Percentiles rank a stretch among this genome's conserved stretches.
phyloP scores from a whole-genome alignment of 2,113 vertebrate genomes.

The pig (Sus scrofa) region DNA sequence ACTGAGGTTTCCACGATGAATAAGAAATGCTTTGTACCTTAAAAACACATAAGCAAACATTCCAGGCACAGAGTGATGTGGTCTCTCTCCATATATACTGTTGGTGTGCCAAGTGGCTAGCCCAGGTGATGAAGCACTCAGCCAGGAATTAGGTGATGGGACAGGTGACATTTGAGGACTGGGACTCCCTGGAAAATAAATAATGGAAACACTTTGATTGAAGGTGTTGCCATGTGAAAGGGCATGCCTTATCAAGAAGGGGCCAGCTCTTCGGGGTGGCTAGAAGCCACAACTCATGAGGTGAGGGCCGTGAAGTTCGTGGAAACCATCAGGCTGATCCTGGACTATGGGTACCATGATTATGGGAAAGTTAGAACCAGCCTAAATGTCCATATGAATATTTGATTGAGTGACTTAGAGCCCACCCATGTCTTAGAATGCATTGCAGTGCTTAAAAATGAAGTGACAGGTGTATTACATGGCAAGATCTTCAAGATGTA shows the following conservation, averaged over 20 bases:
- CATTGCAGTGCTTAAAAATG: not conserved
- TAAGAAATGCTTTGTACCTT: not conserved
- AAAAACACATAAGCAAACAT: not conserved
- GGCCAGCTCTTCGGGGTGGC: too few relatives aligned
- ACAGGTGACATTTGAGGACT: not conserved
- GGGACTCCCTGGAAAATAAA: not conserved
- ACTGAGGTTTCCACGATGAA: not conserved
- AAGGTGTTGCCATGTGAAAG: not conserved
- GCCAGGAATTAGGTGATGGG: not conserved
- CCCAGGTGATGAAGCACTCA: not conserved
- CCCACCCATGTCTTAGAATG: not conserved
- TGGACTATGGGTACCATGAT: not conserved
- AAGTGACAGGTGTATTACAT: not conserved
- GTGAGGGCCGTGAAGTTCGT: not conserved
- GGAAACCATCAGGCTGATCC: not conserved
- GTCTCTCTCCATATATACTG: not conserved
- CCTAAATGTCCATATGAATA: not conserved
- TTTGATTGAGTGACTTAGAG: not conserved
- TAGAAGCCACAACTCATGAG: not conserved
- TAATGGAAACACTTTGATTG: not conserved
- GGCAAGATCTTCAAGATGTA: not conserved
- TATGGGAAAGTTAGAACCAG: not conserved
- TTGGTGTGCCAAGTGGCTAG: not conserved
- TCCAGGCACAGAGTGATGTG: not conserved
- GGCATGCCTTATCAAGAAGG: not conserved